Base-by-base conservation (phyloP, 1,140 invertebrate genomes). In the Contarinia nasturtii region DNA sequence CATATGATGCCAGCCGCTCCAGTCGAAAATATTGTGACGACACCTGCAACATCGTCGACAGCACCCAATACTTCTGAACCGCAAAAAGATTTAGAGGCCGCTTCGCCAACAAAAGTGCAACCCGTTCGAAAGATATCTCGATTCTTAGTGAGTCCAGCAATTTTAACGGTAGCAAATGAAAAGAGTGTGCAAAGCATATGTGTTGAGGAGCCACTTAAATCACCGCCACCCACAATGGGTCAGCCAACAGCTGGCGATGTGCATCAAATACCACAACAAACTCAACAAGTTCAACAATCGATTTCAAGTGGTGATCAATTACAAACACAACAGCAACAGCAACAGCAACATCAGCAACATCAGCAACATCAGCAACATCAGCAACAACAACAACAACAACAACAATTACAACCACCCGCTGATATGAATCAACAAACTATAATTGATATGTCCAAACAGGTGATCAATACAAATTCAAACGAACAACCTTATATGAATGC, bases 71-170 rank as follows among this genome's bases (percentile, higher is more conserved):
- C n/a, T n/a, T n/a, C 36, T 5, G 15, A 38, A 14, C 12, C 15
- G 5, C 12, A 38, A 14, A 38, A 17, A 5, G 36, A 38, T 38
- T n/a, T 38, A 5, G 36, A 38, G 5, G 15, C 12, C 15, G 36
- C 15, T 17, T 17, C 36, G 12, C 12, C 12, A 7, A 19, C 36
- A 42, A 19, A 27, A n/a, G 46, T 14, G 11, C 20, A 64, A 48
- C 74, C 77, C 46, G 68, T 73, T 50, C 64, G 80, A 45, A 82
- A 83, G 61, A 79, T 85, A 54, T 85, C 82, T 27, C 67, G 82
- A 41, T 85, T 86, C 64, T 67, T 84, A 58, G 81, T 86, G 45
- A 85, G 80, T 63, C 79, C 81, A 38, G 80, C 41, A 18, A 20
- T 84, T 4, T 61, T 77, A 52, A 63, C 71, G 54, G 64, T 12